A percentile compares a stretch with the other conserved stretches of the same genome.
Evolutionary conservation across 2,888 invertebrate species (phyloP).

Genomic region (Melinaea marsaeus): DNA sequence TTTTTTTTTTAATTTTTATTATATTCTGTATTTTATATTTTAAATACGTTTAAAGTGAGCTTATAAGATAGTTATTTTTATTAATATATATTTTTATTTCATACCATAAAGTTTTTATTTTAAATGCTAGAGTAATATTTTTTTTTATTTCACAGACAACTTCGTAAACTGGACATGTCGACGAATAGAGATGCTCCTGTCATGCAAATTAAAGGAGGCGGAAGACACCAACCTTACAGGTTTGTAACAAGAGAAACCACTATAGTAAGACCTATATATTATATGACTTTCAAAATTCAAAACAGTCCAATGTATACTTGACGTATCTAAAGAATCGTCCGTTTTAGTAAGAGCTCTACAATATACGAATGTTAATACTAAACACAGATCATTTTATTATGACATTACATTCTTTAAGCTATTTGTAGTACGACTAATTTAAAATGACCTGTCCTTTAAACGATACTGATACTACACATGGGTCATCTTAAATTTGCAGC

Average conservation of each 20-base stretch:
- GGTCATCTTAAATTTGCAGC: constrained; percentile 62
- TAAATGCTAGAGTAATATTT: background rate
- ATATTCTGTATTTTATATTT: background rate
- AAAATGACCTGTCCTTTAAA: background rate
- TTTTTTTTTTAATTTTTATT: too few species aligned
- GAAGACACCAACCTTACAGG: constrained; percentile 84
- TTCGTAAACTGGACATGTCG: constrained; percentile 94
- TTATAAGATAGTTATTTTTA: background rate
- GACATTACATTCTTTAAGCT: background rate
- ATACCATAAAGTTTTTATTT: background rate
- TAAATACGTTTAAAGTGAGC: background rate
- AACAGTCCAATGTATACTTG: background rate
- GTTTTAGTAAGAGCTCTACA: too few species aligned
- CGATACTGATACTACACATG: background rate
- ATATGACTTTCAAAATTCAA: background rate
- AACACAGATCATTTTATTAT: too few species aligned
- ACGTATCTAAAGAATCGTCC: too few species aligned
- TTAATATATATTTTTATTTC: background rate
- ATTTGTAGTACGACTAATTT: background rate
- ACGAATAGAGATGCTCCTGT: constrained; percentile 95
- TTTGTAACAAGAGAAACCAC: constrained; percentile 33
- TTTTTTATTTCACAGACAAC: constrained; percentile 48
- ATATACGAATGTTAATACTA: too few species aligned
- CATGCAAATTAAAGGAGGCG: constrained; percentile 92
- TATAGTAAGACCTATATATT: background rate